These are phyloP conservation scores for Cephus pygmeus DNA, from an alignment of 2,888 invertebrate genomes.

Conservation along the genomic window DNA sequence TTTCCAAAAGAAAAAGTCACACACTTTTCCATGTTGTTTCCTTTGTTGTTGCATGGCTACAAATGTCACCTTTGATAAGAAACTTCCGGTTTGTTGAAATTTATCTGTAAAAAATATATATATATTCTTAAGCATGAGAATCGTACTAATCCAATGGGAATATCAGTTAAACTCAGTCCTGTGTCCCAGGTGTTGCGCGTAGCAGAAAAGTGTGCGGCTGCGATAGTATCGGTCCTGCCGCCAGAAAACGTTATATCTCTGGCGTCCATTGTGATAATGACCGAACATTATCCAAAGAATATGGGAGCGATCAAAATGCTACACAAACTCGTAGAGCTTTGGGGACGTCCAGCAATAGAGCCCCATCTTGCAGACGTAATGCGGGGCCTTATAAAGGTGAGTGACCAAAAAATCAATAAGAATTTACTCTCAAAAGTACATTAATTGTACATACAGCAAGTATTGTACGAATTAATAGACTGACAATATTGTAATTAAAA, in stretches of 20 bases:
- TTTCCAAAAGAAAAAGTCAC: neutral
- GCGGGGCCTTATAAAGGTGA: slow-evolving; percentile 88
- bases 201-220: slow-evolving; percentile 85
- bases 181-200: slow-evolving; percentile 77
- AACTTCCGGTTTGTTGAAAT: neutral
- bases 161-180: slow-evolving; percentile 8
- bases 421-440: neutral
- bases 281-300: slow-evolving; percentile 87
- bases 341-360: slow-evolving; percentile 78
- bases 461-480: neutral
- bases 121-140: neutral
- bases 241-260: slow-evolving; percentile 82
- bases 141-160: neutral
- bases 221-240: slow-evolving; percentile 84
- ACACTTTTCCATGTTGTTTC: neutral
- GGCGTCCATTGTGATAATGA: slow-evolving; percentile 86
- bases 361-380: slow-evolving; percentile 83
- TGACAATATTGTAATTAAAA: neutral
- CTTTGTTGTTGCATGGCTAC: neutral
- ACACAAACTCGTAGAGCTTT: slow-evolving; percentile 84
- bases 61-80: neutral
- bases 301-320: slow-evolving; percentile 94
- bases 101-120: neutral
- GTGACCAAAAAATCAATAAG: slow-evolving; percentile 18
- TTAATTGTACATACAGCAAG: neutral